Evolutionary conservation across 2,888 invertebrate genomes (phyloP).

Genomic region (Orthosia incerta): DNA sequence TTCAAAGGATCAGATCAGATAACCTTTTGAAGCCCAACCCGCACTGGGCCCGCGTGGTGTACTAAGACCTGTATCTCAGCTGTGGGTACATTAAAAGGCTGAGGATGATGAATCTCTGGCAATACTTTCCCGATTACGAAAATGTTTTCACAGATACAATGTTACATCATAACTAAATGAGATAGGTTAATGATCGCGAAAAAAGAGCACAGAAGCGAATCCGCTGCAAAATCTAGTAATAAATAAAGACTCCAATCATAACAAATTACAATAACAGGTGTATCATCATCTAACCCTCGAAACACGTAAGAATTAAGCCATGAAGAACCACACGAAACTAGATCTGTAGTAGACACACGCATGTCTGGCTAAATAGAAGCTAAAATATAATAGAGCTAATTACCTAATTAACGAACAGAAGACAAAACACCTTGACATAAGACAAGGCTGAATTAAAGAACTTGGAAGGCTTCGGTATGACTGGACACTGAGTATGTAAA

Average conservation of each 20-base stretch:
- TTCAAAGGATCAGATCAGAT: too few species aligned
- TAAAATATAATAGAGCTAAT: constrained; percentile 15
- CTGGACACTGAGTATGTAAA: neutral
- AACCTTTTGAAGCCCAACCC: neutral
- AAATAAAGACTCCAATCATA: neutral
- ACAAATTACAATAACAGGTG: neutral
- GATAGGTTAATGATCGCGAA: too few species aligned
- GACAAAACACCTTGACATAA: constrained; percentile 7
- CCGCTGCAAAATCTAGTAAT: neutral
- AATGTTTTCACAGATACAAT: neutral
- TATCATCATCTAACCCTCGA: neutral
- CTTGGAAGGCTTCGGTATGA: constrained; percentile 18
- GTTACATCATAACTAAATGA: neutral
- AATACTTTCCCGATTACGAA: neutral
- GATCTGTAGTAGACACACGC: neutral
- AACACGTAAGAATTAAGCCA: neutral
- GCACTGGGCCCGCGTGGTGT: too few species aligned
- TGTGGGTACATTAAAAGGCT: too few species aligned
- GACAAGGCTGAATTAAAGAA: constrained; percentile 4
- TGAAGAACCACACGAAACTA: constrained; percentile 11
- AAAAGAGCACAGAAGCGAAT: neutral
- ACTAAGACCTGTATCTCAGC: too few species aligned
- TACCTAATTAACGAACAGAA: constrained; percentile 17
- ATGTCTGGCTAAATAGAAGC: neutral
- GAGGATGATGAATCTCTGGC: neutral